Evolutionary conservation across 2,888 invertebrate species (phyloP), one percentile per base, ranked within the genome.

Genomic region (Patella depressa): DNA sequence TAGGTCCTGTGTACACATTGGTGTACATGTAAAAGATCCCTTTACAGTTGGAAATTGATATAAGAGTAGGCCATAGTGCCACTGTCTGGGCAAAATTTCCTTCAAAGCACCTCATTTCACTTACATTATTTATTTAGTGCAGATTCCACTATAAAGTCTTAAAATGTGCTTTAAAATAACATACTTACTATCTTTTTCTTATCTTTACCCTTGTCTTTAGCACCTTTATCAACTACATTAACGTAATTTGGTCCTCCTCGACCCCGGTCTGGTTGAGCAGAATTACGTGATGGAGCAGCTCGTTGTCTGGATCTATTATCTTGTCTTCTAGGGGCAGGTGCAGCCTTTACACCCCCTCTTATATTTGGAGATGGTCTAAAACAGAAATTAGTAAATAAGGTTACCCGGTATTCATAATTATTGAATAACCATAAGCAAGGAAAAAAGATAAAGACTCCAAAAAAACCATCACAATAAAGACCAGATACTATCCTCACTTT

Each of bases 351-450:
- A 57, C 85, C 85, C 12, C 85, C 88, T 77, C 88, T 83, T 12
- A 88, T 85, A 75, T 89, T 89, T 34, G 89, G 90, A 1, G 89
- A 89, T 2, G 89, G 89, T 81, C 90, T 90, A 78, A 12, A 70
- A 74, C 5, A 73, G 7, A 34, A 65, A 65, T 19, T n/a, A 19
- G 19, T 19, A 65, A 65, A 65, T 12, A 24, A n/a, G n/a, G 7
- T 12, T 12, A 24, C 24, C 24, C 24, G 24, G 1, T 24, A n/a
- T 19, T 65, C 19, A 24, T n/a, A 65, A 65, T 7, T 65, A 9
- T 65, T n/a, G 19, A n/a, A 65, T n/a, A 19, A 19, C 65, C 65
- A 4, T 11, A 45, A 45, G 34, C 7, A 7, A 45, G 5, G 45
- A 0, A 45, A 9, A 45, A 45, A 34, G 4, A 7, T 9, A 45